Evolutionary conservation across 1,140 invertebrate genomes (phyloP).

Genomic region (Glossosoma conforme): DNA sequence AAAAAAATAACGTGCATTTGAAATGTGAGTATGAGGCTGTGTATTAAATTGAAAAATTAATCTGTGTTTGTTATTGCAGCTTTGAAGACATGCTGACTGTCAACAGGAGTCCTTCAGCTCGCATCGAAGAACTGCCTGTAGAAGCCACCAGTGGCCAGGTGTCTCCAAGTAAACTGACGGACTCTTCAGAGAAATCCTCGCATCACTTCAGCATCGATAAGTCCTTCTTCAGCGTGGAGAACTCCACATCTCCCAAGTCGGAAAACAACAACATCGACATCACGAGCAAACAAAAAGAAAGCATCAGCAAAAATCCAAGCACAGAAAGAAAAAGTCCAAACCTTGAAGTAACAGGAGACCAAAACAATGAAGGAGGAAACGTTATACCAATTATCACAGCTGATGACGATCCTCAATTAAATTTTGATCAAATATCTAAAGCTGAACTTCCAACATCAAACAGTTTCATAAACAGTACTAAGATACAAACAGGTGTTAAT

Average conservation of each 20-base stretch:
- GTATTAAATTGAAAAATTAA: no score
- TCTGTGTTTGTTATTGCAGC: constrained; percentile 38
- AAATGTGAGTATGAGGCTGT: no score
- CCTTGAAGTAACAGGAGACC: constrained; percentile 8
- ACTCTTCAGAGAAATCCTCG: constrained; percentile 5
- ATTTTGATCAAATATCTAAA: constrained; percentile 14
- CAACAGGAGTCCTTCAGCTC: constrained; percentile 13
- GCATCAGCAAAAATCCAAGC: neutral
- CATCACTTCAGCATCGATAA: constrained; percentile 29
- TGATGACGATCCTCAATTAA: constrained; percentile 18
- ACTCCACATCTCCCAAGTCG: constrained; percentile 29
- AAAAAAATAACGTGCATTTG: no score
- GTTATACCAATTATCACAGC: constrained; percentile 23
- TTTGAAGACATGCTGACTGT: constrained; percentile 53
- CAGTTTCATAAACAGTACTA: constrained; percentile 2
- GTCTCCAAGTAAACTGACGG: constrained; percentile 9
- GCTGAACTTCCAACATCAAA: constrained; percentile 7
- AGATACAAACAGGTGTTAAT: constrained; percentile 10
- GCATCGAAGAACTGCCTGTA: constrained; percentile 6
- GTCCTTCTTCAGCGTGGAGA: constrained; percentile 28
- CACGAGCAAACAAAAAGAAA: constrained; percentile 3
- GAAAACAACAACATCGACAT: constrained; percentile 30
- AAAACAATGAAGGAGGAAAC: constrained; percentile 5
- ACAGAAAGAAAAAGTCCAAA: constrained; percentile 14
- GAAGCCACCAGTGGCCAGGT: constrained; percentile 17